phyloP scores from a whole-genome alignment of 92 coral and sea anemone species.

The Blastomussa wellsi region DNA sequence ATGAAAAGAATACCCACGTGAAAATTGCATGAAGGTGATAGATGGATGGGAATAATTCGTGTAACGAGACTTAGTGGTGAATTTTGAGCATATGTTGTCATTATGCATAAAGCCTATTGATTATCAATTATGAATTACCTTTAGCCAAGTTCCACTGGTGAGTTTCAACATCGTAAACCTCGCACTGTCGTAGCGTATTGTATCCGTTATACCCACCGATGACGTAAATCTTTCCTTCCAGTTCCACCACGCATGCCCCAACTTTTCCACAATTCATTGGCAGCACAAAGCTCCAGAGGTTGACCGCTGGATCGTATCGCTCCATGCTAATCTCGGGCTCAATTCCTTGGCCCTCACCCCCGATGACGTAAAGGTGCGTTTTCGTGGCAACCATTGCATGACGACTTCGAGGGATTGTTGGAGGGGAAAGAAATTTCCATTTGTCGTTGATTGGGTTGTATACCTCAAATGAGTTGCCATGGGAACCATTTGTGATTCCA shows the following conservation, averaged over 20 bases:
- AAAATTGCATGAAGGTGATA: too few species aligned
- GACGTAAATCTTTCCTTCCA: constrained; percentile 60
- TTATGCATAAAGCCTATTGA: too few species aligned
- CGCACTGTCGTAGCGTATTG: constrained; percentile 71
- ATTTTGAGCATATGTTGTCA: too few species aligned
- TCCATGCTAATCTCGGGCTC: constrained; percentile 92
- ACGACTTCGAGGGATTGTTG: constrained; percentile 60
- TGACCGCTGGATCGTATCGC: constrained; percentile 79
- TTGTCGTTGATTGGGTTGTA: constrained; percentile 75
- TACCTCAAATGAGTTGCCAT: constrained; percentile 78
- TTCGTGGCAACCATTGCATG: constrained; percentile 76
- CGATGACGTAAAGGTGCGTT: constrained; percentile 77
- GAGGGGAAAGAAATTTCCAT: constrained; percentile 69
- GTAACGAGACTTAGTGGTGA: too few species aligned
- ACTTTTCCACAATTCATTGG: constrained; percentile 87
- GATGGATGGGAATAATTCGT: too few species aligned
- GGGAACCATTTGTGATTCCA: constrained; percentile 80
- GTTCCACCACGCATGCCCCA: constrained; percentile 80
- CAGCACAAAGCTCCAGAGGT: constrained; percentile 79
- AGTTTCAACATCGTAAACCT: constrained; percentile 60
- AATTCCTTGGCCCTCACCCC: constrained; percentile 79
- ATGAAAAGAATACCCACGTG: too few species aligned
- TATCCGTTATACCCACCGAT: constrained; percentile 86
- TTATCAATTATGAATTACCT: constrained; percentile 33
- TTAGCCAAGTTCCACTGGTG: constrained; percentile 68